Percentiles rank a stretch among this genome's conserved stretches.
Evolutionary conservation across 2,113 vertebrate genomes (phyloP).

Genomic region (Megaceryle torquata): DNA sequence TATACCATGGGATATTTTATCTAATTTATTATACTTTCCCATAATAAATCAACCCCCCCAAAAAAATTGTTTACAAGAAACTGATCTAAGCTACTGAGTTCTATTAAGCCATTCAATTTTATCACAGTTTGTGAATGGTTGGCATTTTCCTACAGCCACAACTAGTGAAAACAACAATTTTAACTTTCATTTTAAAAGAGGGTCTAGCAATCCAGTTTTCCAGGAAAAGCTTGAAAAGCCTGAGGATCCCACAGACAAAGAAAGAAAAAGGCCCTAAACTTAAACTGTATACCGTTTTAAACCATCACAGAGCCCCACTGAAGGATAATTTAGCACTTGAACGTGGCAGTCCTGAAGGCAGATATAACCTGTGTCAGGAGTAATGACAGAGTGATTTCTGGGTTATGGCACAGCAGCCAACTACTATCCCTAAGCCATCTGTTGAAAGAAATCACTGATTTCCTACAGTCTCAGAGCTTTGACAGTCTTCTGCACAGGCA

Average conservation of each 20-base stretch:
- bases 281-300: neutral
- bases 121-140: neutral
- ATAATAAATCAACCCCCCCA: neutral
- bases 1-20: neutral
- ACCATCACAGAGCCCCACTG: neutral
- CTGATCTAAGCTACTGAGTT: neutral
- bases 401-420: fast-evolving
- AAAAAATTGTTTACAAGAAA: neutral
- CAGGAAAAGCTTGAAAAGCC: neutral
- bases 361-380: neutral
- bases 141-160: neutral
- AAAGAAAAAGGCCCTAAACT: neutral
- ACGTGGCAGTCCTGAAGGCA: neutral
- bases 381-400: neutral
- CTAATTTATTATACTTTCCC: neutral
- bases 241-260: neutral
- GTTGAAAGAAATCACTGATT: neutral
- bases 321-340: neutral
- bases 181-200: neutral
- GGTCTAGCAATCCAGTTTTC: neutral
- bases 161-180: neutral
- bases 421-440: neutral
- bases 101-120: neutral
- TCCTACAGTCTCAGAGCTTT: neutral
- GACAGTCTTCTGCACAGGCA: neutral